These are phyloP conservation scores for Platalea minor DNA, from an alignment of 2,797 vertebrate species.

Conservation along the genomic window DNA sequence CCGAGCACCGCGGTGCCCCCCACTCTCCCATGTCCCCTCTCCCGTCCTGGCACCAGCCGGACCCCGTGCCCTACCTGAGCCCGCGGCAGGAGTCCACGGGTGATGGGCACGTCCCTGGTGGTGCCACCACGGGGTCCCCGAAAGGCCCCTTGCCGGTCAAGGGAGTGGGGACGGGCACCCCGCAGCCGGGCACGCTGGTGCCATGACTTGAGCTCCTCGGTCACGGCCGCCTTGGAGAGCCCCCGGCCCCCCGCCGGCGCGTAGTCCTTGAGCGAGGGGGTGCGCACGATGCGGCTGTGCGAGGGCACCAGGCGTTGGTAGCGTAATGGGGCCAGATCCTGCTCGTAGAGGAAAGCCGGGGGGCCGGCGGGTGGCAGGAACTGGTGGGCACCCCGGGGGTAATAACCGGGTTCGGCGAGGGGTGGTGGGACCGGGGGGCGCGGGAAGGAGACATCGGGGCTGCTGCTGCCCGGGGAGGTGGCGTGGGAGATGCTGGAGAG, in stretches of 20 bases:
- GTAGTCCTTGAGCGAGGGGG: slow-evolving; percentile 74
- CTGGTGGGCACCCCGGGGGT: not conserved
- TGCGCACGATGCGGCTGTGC: slow-evolving; percentile 77
- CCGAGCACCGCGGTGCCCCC: not conserved
- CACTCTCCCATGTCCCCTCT: not conserved
- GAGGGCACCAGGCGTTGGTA: slow-evolving; percentile 73
- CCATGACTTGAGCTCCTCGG: slow-evolving; percentile 32
- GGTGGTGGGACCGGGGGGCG: not conserved
- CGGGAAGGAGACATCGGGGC: not conserved
- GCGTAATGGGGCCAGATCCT: slow-evolving; percentile 67
- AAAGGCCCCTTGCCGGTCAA: not conserved
- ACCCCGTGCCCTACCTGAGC: not conserved
- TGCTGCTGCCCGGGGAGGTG: slow-evolving; percentile 32
- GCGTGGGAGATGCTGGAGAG: slow-evolving; percentile 34
- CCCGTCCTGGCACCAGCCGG: fast-evolving
- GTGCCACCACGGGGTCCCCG: not conserved
- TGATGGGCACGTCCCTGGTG: not conserved
- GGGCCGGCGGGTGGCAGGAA: not conserved
- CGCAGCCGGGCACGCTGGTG: slow-evolving; percentile 19
- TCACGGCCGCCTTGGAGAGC: not conserved
- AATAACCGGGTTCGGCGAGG: not conserved
- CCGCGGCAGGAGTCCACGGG: not conserved
- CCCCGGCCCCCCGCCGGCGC: not conserved
- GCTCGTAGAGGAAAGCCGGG: not conserved
- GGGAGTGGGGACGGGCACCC: slow-evolving; percentile 32